Evolutionary conservation across 2,888 invertebrate species (phyloP).

Genomic region (Carpatolechia fugitivella): DNA sequence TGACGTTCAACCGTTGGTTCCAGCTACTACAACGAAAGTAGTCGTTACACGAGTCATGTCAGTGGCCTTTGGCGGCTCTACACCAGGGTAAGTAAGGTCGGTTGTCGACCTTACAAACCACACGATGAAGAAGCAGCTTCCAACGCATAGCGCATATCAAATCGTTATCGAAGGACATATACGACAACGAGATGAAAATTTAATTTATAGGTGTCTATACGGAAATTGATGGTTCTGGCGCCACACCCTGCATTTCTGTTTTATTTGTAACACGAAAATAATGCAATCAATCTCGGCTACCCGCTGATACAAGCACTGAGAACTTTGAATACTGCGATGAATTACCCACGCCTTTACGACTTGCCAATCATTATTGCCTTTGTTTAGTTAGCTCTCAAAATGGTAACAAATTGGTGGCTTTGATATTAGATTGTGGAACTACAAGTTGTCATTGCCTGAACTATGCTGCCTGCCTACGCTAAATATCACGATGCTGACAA

Average conservation of each 20-base stretch:
- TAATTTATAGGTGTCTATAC: no score
- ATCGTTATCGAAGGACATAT: no score
- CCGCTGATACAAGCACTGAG: not conserved
- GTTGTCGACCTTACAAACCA: no score
- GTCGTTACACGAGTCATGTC: no score
- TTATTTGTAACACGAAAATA: not conserved
- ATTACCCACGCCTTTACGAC: constrained; percentile 1
- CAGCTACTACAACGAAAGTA: no score
- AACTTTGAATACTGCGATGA: not conserved
- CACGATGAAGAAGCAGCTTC: no score
- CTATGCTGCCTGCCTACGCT: not conserved
- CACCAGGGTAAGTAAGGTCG: no score
- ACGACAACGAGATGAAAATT: no score
- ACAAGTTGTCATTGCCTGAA: not conserved
- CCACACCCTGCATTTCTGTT: not conserved
- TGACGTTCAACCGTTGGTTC: no score
- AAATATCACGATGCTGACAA: not conserved
- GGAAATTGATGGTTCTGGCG: no score
- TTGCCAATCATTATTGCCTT: constrained; percentile 7
- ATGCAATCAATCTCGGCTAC: not conserved
- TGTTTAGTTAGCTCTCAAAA: constrained; percentile 10
- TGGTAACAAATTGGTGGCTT: constrained; percentile 7
- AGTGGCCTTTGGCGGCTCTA: no score
- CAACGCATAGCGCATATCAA: no score
- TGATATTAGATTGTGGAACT: not conserved